phyloP scores from a whole-genome alignment of 1,140 invertebrate species.

The Phymorhynchus buccinoides region DNA sequence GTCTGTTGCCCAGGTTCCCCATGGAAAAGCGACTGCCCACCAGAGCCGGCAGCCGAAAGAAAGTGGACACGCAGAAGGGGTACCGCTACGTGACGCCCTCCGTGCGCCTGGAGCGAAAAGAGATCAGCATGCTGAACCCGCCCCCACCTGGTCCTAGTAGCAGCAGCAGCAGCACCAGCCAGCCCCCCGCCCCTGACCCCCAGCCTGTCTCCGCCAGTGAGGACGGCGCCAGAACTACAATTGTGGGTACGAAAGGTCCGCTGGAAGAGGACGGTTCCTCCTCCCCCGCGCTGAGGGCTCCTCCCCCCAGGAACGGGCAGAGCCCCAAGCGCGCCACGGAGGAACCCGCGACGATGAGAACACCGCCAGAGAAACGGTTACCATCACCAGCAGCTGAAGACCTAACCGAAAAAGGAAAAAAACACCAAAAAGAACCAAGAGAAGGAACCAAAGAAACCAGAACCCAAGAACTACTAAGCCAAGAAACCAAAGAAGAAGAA shows the following conservation, averaged over 20 bases:
- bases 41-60: slow-evolving; percentile 77
- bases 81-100: slow-evolving; percentile 56
- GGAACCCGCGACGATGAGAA: neutral
- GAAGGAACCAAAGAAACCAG: slow-evolving; percentile 29
- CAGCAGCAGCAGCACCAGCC: slow-evolving; percentile 28
- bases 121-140: slow-evolving; percentile 61
- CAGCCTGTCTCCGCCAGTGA: slow-evolving; percentile 9
- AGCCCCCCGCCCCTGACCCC: slow-evolving; percentile 23
- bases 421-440: slow-evolving; percentile 3
- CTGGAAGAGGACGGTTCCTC: slow-evolving; percentile 35
- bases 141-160: slow-evolving; percentile 41
- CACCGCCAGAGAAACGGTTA: neutral
- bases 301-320: neutral
- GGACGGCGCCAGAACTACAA: slow-evolving; percentile 26
- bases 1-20: slow-evolving; percentile 20
- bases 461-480: slow-evolving; percentile 19
- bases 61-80: slow-evolving; percentile 53
- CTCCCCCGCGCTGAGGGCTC: neutral
- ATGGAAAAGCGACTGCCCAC: slow-evolving; percentile 73
- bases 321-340: slow-evolving; percentile 12
- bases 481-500: slow-evolving; percentile 23
- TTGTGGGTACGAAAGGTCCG: slow-evolving; percentile 44
- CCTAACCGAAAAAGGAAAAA: neutral
- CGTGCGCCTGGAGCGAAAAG: slow-evolving; percentile 59
- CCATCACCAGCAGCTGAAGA: slow-evolving; percentile 37